These are phyloP conservation scores for Malurus splendens DNA, from an alignment of 2,797 vertebrate genomes.

Conservation along the genomic window DNA sequence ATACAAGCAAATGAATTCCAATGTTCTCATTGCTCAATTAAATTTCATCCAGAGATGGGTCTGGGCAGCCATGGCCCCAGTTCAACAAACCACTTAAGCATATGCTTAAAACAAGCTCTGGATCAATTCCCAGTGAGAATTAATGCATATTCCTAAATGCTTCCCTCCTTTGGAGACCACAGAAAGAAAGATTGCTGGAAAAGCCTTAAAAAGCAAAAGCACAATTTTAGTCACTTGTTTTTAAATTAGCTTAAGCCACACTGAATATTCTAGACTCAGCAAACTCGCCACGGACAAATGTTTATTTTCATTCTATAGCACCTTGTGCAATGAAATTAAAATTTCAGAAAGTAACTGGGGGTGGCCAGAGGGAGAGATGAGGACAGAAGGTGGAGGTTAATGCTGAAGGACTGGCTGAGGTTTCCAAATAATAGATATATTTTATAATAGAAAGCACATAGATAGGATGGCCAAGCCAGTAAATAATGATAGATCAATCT, in stretches of 20 bases:
- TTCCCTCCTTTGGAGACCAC: constrained; percentile 6
- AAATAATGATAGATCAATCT: constrained; percentile 42
- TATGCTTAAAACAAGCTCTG: constrained; percentile 56
- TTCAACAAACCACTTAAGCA: constrained; percentile 62
- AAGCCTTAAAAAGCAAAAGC: constrained; percentile 16
- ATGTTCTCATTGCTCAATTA: constrained; percentile 39
- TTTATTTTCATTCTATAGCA: constrained; percentile 30
- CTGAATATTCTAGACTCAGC: constrained; percentile 11
- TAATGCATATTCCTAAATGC: constrained; percentile 38
- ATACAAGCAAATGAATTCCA: constrained; percentile 11
- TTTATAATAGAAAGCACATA: background rate
- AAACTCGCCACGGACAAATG: constrained; percentile 3
- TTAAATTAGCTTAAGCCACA: constrained; percentile 15
- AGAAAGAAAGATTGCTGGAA: constrained; percentile 7
- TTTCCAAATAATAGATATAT: background rate
- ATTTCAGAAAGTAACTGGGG: background rate
- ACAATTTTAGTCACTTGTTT: background rate
- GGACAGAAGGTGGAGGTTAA: constrained; percentile 16
- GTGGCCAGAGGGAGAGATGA: background rate
- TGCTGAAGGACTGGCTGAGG: background rate
- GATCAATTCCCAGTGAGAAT: constrained; percentile 54
- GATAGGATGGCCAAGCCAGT: background rate
- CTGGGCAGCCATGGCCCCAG: constrained; percentile 52
- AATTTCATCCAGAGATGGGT: constrained; percentile 27
- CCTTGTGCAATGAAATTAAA: constrained; percentile 19